These are phyloP conservation scores for Drosophila yakuba DNA, from an alignment of 1,140 invertebrate genomes.

Conservation along the genomic window DNA sequence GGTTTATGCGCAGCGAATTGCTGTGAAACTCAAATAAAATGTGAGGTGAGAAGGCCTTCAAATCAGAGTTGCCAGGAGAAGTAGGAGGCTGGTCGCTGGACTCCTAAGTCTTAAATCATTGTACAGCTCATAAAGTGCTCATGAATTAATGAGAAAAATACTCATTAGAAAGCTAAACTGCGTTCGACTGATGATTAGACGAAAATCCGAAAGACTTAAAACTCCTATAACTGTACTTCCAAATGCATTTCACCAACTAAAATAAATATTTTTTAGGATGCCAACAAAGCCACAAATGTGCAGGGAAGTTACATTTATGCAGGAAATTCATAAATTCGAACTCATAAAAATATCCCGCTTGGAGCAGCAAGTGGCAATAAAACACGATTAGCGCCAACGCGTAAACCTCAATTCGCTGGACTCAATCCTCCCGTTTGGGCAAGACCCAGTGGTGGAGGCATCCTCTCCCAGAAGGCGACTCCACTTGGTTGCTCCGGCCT, in stretches of 20 bases:
- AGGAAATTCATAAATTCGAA: neutral
- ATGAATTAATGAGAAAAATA: no score
- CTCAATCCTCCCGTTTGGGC: slow-evolving; percentile 24
- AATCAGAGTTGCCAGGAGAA: neutral
- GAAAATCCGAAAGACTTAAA: neutral
- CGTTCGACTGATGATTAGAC: no score
- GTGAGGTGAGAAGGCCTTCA: no score
- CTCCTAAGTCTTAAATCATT: neutral
- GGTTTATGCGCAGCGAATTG: slow-evolving; percentile 61
- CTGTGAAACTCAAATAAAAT: neutral
- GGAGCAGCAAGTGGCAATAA: slow-evolving; percentile 14
- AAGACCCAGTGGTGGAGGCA: slow-evolving; percentile 4
- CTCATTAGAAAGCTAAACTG: no score
- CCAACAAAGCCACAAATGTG: no score
- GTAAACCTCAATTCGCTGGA: slow-evolving; percentile 46
- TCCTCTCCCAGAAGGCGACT: slow-evolving; percentile 14
- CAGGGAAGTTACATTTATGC: neutral
- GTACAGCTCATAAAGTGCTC: neutral
- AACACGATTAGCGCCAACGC: slow-evolving; percentile 42
- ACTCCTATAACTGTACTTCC: neutral
- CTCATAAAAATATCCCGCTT: slow-evolving; percentile 17
- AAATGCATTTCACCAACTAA: no score
- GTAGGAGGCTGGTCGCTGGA: no score
- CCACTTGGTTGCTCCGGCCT: slow-evolving; percentile 4
- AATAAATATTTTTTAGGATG: no score